A percentile compares a stretch with the other conserved stretches of the same genome.
phyloP scores from a whole-genome alignment of 1,140 invertebrate genomes.

The Drosophila dunni region DNA sequence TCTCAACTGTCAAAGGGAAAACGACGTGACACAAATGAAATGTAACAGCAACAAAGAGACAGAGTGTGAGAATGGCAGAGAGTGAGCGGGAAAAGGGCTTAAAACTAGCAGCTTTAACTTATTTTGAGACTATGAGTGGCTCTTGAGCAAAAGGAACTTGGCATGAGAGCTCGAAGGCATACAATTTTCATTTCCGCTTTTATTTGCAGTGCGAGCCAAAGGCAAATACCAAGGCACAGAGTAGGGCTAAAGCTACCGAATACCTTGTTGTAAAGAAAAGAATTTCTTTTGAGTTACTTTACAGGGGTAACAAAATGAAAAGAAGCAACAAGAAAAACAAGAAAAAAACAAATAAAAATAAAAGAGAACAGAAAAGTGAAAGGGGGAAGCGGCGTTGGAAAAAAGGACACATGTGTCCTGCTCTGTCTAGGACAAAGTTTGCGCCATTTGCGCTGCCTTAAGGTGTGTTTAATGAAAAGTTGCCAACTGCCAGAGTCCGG shows the following conservation, averaged over 20 bases:
- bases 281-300: slow-evolving; percentile 71
- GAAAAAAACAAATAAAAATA: not conserved
- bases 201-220: slow-evolving; percentile 61
- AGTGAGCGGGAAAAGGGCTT: not conserved
- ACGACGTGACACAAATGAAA: slow-evolving; percentile 64
- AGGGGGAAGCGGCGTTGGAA: not conserved
- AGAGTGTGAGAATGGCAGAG: not conserved
- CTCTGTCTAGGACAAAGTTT: slow-evolving; percentile 54
- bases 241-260: slow-evolving; percentile 11
- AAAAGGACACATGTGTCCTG: slow-evolving; percentile 56
- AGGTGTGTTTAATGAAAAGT: slow-evolving; percentile 72
- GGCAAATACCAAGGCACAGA: slow-evolving; percentile 30
- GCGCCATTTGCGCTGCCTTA: slow-evolving; percentile 64
- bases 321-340: not conserved
- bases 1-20: slow-evolving; percentile 49
- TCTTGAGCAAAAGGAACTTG: slow-evolving; percentile 15
- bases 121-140: slow-evolving; percentile 40
- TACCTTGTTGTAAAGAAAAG: slow-evolving; percentile 57
- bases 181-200: slow-evolving; percentile 70
- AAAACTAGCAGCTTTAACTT: slow-evolving; percentile 51
- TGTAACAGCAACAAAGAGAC: slow-evolving; percentile 59
- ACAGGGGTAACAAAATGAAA: slow-evolving; percentile 16
- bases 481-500: slow-evolving; percentile 30
- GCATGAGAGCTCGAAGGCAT: slow-evolving; percentile 47
- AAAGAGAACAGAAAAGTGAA: not conserved